A percentile compares a stretch with the other conserved stretches of the same genome.
phyloP scores from a whole-genome alignment of 2,113 vertebrate species.

The Rattus rattus region DNA sequence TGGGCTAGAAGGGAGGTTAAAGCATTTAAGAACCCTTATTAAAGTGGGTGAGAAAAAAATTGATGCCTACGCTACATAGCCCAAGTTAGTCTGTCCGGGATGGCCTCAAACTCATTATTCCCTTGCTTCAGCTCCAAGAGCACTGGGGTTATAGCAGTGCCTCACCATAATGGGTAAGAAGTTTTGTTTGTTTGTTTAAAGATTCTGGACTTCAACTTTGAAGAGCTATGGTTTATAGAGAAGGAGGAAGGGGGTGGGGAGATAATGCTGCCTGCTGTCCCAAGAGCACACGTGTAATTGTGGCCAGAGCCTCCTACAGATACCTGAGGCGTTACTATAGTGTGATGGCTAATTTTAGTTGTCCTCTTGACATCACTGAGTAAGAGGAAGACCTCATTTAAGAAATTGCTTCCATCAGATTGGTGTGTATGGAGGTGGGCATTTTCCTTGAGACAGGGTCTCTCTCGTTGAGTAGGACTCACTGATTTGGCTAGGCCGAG shows the following conservation, averaged over 20 bases:
- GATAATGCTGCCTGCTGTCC: not conserved
- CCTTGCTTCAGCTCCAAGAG: not conserved
- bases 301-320: slow-evolving; percentile 1
- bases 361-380: not conserved
- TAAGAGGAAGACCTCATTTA: not conserved
- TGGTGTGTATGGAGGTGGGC: no score
- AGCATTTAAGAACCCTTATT: no score
- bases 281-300: not conserved
- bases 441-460: not conserved
- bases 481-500: not conserved
- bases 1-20: no score
- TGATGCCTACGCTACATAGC: not conserved
- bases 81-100: not conserved
- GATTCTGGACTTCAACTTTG: not conserved
- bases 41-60: no score
- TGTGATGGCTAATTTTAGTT: not conserved
- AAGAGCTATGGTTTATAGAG: not conserved
- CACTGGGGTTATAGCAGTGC: not conserved
- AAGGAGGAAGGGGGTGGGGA: not conserved
- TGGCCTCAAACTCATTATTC: not conserved
- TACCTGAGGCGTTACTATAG: not conserved
- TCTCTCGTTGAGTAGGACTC: not conserved
- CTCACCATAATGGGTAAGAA: no score
- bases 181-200: not conserved
- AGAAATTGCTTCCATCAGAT: not conserved